Conservation (phyloP, 2,888 invertebrate genomes). For the Parochlus steinenii region DNA sequence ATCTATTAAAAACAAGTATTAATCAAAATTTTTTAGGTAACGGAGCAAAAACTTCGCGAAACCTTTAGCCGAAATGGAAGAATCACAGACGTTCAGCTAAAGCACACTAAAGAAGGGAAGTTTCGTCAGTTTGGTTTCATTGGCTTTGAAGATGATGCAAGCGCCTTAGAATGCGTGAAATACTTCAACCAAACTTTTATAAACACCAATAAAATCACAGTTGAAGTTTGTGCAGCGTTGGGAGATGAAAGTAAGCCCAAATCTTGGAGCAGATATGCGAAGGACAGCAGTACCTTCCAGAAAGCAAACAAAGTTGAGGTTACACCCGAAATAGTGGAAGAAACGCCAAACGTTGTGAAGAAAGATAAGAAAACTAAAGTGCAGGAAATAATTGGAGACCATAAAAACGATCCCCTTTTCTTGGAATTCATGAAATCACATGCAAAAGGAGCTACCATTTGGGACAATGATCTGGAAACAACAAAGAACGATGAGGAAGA, state of each 20-base stretch:
- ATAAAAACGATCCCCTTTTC: constrained; percentile 78
- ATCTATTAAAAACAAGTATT: not conserved
- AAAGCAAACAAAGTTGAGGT: constrained; percentile 28
- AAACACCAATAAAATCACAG: constrained; percentile 62
- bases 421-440: constrained; percentile 80
- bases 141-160: constrained; percentile 68
- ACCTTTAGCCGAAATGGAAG: constrained; percentile 65
- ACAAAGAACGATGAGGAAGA: constrained; percentile 31
- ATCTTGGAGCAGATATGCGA: constrained; percentile 85
- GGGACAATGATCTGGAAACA: constrained; percentile 38
- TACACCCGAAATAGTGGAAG: constrained; percentile 19
- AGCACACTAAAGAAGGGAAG: constrained; percentile 78
- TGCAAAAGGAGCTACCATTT: constrained; percentile 35
- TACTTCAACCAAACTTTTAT: constrained; percentile 75
- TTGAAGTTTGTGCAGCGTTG: constrained; percentile 52
- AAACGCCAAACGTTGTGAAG: constrained; percentile 18
- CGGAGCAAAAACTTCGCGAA: constrained; percentile 55
- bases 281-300: constrained; percentile 52
- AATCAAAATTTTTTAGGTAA: constrained; percentile 41
- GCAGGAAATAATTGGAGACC: constrained; percentile 51
- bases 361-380: constrained; percentile 29
- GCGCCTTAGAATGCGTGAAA: constrained; percentile 58
- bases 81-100: constrained; percentile 86
- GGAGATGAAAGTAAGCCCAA: constrained; percentile 63
- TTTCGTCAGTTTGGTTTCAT: constrained; percentile 90